These are phyloP conservation scores for Oceanodroma tethys DNA, from an alignment of 2,113 vertebrate genomes.

Conservation along the genomic window DNA sequence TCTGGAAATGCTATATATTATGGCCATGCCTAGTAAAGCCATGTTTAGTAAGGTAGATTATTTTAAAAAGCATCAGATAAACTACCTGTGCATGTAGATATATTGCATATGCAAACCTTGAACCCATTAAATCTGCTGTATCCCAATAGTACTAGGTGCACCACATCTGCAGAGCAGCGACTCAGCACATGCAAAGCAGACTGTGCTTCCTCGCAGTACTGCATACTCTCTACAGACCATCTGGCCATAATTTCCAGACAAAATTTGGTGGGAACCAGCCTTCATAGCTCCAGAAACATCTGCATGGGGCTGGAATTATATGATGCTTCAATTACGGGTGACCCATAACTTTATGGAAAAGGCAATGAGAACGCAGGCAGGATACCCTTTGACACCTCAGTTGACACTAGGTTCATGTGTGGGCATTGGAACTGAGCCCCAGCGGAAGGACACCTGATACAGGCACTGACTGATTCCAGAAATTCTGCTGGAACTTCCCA, in stretches of 20 bases:
- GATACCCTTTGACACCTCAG: background rate
- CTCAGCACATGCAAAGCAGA: background rate
- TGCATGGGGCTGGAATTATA: background rate
- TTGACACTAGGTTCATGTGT: background rate
- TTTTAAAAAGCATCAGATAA: background rate
- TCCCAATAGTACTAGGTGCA: background rate
- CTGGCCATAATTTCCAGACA: background rate
- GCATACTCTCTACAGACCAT: rapidly evolving
- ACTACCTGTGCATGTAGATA: background rate
- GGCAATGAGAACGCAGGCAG: background rate
- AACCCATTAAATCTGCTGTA: background rate
- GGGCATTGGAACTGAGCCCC: rapidly evolving
- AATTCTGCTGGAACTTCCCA: background rate
- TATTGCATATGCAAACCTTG: background rate
- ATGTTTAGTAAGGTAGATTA: background rate
- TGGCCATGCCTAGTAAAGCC: background rate
- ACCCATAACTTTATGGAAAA: too few relatives aligned
- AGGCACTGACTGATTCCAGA: background rate
- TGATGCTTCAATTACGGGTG: too few relatives aligned
- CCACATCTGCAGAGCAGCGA: background rate
- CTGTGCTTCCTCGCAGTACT: background rate
- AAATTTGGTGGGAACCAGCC: background rate
- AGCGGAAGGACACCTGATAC: background rate
- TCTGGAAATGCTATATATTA: background rate
- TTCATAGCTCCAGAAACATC: background rate